These are phyloP conservation scores for Uropsilus gracilis DNA, from an alignment of 2,113 vertebrate species.

Conservation along the genomic window DNA sequence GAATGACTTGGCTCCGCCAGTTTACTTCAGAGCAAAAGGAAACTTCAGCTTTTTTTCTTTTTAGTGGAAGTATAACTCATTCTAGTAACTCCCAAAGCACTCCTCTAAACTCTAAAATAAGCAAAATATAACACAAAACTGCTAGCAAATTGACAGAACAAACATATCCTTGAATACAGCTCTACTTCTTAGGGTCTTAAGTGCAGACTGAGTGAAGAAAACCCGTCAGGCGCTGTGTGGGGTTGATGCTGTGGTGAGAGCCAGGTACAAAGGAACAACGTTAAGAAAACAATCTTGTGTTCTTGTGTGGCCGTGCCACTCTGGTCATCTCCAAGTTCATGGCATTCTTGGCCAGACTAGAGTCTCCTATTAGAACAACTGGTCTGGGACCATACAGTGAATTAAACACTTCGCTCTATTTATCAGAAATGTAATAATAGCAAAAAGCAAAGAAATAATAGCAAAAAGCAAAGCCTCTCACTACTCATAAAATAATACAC, in stretches of 20 bases:
- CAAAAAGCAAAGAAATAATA: background rate
- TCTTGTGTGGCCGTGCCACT: background rate
- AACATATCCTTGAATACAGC: background rate
- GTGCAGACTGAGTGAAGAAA: rapidly evolving
- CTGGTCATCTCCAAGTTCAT: background rate
- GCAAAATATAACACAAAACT: background rate
- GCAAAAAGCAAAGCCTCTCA: background rate
- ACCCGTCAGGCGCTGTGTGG: rapidly evolving
- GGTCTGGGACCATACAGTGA: background rate
- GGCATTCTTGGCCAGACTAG: background rate
- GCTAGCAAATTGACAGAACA: background rate
- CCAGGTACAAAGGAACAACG: background rate
- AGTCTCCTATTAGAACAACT: background rate
- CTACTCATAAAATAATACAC: background rate
- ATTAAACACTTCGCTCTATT: background rate
- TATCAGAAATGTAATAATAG: background rate
- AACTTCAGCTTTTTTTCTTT: background rate
- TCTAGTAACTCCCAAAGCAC: conserved; percentile 5
- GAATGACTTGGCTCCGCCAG: background rate
- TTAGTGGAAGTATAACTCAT: background rate
- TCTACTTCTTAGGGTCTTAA: rapidly evolving
- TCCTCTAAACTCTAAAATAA: background rate
- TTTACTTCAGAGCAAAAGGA: background rate
- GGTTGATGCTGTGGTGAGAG: background rate
- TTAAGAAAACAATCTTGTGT: background rate